These are phyloP conservation scores for Periparus ater DNA, from an alignment of 2,797 vertebrate genomes.

Conservation along the genomic window DNA sequence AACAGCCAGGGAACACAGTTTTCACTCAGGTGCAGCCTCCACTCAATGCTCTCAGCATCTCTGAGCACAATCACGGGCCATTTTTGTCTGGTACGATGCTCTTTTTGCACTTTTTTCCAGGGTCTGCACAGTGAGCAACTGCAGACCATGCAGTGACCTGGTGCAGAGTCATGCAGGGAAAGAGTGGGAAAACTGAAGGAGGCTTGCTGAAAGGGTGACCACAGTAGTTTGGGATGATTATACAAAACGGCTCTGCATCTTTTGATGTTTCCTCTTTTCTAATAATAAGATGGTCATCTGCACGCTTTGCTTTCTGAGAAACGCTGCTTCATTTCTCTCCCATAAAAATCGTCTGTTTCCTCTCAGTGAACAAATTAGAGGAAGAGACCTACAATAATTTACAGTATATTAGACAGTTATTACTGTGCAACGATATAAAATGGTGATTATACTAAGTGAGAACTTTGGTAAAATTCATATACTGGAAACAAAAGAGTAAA, in stretches of 20 bases:
- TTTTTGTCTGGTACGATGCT: background rate
- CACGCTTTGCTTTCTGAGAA: slow-evolving; percentile 51
- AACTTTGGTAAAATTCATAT: slow-evolving; percentile 20
- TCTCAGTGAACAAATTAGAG: slow-evolving; percentile 32
- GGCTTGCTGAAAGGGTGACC: slow-evolving; percentile 12
- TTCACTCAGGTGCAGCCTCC: background rate
- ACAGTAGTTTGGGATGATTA: slow-evolving; percentile 33
- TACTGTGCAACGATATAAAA: slow-evolving; percentile 39
- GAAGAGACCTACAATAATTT: slow-evolving; percentile 25
- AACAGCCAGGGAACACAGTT: background rate
- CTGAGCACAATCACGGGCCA: fast-evolving
- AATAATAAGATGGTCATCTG: slow-evolving; percentile 51
- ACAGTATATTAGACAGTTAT: slow-evolving; percentile 46
- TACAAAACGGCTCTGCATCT: background rate
- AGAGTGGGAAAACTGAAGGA: slow-evolving; percentile 30
- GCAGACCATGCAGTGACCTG: background rate
- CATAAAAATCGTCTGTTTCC: slow-evolving; percentile 34
- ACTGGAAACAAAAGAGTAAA: slow-evolving; percentile 22
- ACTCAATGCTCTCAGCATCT: background rate
- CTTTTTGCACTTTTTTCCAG: background rate
- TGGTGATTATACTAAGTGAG: background rate
- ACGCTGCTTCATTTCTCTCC: background rate
- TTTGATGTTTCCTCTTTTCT: slow-evolving; percentile 52
- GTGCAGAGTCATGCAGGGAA: background rate
- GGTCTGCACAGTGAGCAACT: background rate